phyloP scores from a whole-genome alignment of 2,888 invertebrate genomes.

The Aleiodes testaceus region DNA sequence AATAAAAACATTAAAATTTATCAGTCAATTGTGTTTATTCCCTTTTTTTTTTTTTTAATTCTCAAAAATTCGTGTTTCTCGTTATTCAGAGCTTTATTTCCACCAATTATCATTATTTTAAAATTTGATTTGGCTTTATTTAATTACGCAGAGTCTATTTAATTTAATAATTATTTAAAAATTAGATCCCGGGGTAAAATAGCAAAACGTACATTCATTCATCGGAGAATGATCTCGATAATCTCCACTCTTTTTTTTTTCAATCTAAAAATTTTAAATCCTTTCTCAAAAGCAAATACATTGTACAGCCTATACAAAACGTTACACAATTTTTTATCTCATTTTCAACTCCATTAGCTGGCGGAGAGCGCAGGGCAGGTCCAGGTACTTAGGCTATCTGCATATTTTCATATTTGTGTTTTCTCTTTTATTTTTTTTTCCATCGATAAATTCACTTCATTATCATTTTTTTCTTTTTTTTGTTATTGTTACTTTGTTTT shows the following conservation, averaged over 20 bases:
- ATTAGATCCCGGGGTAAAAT: slow-evolving; percentile 44
- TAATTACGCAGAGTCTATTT: slow-evolving; percentile 10
- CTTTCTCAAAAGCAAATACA: slow-evolving; percentile 62
- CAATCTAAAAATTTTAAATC: slow-evolving; percentile 51
- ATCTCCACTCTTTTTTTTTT: slow-evolving; percentile 45
- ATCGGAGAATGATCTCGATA: slow-evolving; percentile 54
- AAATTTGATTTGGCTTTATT: slow-evolving; percentile 33
- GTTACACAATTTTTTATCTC: slow-evolving; percentile 51
- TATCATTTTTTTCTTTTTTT: slow-evolving; percentile 44
- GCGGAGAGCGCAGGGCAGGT: slow-evolving; percentile 66
- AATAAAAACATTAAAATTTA: slow-evolving; percentile 47
- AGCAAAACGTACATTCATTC: slow-evolving; percentile 53
- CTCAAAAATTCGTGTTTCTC: slow-evolving; percentile 46
- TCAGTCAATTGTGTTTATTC: slow-evolving; percentile 45
- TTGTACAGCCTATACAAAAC: slow-evolving; percentile 68
- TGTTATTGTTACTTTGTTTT: slow-evolving; percentile 51
- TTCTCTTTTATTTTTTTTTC: slow-evolving; percentile 40
- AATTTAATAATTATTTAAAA: slow-evolving; percentile 18
- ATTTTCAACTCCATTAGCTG: slow-evolving; percentile 51
- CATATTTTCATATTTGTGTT: slow-evolving; percentile 59
- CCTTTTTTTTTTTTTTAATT: slow-evolving; percentile 44
- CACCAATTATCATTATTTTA: slow-evolving; percentile 58
- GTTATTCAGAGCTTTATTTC: slow-evolving; percentile 52
- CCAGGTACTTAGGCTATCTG: slow-evolving; percentile 71
- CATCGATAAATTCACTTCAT: slow-evolving; percentile 41